Evolutionary conservation across 2,888 invertebrate species (phyloP), one percentile per base, ranked within the genome.

Genomic region (Drosophila atroscutellata): DNA sequence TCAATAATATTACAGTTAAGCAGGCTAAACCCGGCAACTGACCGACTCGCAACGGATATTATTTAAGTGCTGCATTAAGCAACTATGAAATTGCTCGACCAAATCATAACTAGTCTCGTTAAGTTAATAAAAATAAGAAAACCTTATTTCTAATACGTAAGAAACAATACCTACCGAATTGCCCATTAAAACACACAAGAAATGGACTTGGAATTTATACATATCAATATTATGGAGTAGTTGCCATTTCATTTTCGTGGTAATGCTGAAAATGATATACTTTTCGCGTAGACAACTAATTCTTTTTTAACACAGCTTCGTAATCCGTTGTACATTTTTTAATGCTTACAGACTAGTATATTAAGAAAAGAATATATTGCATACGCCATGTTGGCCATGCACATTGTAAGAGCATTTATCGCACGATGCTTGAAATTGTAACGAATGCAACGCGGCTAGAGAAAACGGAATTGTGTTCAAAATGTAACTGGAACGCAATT

Each of bases 401-500:
- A 75, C 72, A 75, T 63, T 75, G 67, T 69, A 54, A 75, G 72
- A 67, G 63, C 57, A 64, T 77, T 80, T 81, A 83, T 81, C 49
- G 72, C 59, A 36, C 9, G 37, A 47, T 59, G 32, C 55, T 39
- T 49, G 32, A 52, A 57, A 39, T 55, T 69, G 68, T 62, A 65
- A 34, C 54, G 56, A 67, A 37, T 55, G 69, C 69, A 73, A 34
- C 36, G 52, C 9, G 66, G 62, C 47, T 56, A 37, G 26, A 61
- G 39, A 55, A 39, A 37, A 50, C 37, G 47, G 56, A 81, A 75
- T 70, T 85, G 86, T 77, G 86, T 66, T 73, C 77, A 87, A 86
- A 86, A 88, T 86, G 78, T 86, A 86, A 83, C 84, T 82, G 79
- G 79, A 86, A 72, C 81, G 84, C 86, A 89, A 88, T 86, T 86